Conservation (phyloP, 1,140 invertebrate species). For the Macrosteles quadrilineatus region DNA sequence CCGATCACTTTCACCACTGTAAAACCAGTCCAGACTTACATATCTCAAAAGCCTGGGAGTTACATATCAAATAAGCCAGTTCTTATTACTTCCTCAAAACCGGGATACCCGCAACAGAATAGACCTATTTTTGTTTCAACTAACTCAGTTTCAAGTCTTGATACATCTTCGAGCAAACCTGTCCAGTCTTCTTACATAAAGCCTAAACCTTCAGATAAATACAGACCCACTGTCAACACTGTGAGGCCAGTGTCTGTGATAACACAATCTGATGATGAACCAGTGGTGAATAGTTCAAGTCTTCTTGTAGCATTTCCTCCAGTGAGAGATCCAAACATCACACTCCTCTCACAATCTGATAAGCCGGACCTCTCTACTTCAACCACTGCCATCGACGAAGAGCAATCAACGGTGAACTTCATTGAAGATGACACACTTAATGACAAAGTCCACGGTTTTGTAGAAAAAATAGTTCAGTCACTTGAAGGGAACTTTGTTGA, state of each 20-base stretch:
- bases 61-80: neutral
- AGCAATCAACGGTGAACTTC: slow-evolving; percentile 67
- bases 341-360: slow-evolving; percentile 58
- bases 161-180: neutral
- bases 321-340: slow-evolving; percentile 77
- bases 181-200: neutral
- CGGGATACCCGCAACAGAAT: neutral
- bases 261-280: neutral
- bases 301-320: slow-evolving; percentile 72
- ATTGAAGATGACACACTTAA: slow-evolving; percentile 73
- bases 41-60: neutral
- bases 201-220: neutral
- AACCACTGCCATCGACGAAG: slow-evolving; percentile 33
- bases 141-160: neutral
- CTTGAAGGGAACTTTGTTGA: slow-evolving; percentile 79
- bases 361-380: slow-evolving; percentile 31
- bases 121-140: neutral
- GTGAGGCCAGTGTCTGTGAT: neutral
- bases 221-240: slow-evolving; percentile 4
- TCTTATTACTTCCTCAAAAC: neutral
- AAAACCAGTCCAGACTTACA: neutral
- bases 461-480: slow-evolving; percentile 78
- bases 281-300: neutral
- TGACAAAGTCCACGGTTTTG: slow-evolving; percentile 77
- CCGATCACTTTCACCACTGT: slow-evolving; percentile 7